phyloP scores from a whole-genome alignment of 1,140 invertebrate genomes.

The Tigriopus japonicus region DNA sequence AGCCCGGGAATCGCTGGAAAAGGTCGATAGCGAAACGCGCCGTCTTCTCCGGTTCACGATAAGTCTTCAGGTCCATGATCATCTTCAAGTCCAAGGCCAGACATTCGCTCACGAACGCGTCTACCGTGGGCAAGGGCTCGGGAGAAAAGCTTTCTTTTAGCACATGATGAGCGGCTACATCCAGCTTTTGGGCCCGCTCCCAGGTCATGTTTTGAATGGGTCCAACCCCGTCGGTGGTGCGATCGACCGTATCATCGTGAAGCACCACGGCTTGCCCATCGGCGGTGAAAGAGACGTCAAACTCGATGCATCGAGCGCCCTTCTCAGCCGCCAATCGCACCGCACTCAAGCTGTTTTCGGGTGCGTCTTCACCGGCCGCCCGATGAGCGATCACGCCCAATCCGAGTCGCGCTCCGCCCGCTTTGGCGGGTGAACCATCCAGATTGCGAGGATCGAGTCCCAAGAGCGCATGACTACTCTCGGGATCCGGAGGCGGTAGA shows the following conservation, averaged over 20 bases:
- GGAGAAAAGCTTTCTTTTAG: background rate
- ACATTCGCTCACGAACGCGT: background rate
- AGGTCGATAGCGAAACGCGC: background rate
- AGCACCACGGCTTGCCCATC: background rate
- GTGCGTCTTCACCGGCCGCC: constrained; percentile 1
- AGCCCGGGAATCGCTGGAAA: background rate
- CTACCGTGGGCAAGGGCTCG: background rate
- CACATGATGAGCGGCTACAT: constrained; percentile 1
- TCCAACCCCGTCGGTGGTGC: background rate
- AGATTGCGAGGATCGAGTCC: background rate
- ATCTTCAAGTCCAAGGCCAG: background rate
- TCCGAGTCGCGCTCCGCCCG: background rate
- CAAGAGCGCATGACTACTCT: background rate
- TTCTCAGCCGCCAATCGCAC: background rate
- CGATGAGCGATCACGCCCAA: background rate
- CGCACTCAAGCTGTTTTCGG: background rate
- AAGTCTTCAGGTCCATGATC: background rate
- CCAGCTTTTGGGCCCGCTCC: background rate
- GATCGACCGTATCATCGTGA: background rate
- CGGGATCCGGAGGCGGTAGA: background rate
- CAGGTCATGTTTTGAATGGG: background rate
- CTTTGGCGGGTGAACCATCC: background rate
- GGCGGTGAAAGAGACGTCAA: background rate
- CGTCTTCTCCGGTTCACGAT: background rate
- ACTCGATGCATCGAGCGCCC: background rate